Percentiles rank a stretch among this genome's conserved stretches.
Evolutionary conservation across 2,797 vertebrate genomes (phyloP).

Genomic region (Petrocephalus sullivani): DNA sequence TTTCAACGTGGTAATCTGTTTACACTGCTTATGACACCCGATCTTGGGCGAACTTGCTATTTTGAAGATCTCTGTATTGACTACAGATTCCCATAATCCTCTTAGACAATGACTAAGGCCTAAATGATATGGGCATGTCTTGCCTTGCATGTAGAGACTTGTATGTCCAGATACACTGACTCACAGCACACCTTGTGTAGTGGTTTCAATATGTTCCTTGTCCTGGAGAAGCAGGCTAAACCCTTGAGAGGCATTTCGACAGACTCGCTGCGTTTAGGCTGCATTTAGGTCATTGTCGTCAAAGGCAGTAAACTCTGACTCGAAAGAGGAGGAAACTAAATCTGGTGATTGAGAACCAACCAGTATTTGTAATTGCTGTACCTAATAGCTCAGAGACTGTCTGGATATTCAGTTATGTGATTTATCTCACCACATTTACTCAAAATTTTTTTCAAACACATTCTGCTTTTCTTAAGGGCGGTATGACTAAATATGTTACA

Average conservation of each 20-base stretch:
- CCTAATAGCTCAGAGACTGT: neutral
- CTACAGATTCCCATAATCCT: conserved; percentile 31
- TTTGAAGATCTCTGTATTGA: conserved; percentile 28
- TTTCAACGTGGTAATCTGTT: conserved; percentile 26
- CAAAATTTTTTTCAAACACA: neutral
- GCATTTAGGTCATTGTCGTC: neutral
- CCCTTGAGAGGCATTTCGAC: conserved; percentile 17
- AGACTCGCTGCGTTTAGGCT: neutral
- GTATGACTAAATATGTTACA: neutral
- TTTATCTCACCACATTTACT: neutral
- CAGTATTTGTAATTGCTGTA: neutral
- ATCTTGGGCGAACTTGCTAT: conserved; percentile 25
- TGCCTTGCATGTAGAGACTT: conserved; percentile 27
- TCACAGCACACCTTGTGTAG: conserved; percentile 20
- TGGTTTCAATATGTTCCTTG: conserved; percentile 22
- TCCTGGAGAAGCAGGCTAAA: conserved; percentile 34
- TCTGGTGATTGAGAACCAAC: neutral
- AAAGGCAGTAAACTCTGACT: neutral
- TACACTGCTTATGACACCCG: conserved; percentile 24
- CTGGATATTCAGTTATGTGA: neutral
- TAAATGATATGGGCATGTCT: conserved; percentile 25
- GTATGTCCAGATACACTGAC: conserved; percentile 22
- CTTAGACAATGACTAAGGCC: conserved; percentile 31
- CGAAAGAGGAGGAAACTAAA: neutral
- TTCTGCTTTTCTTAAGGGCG: neutral